These are phyloP conservation scores for Oreohelix idahoensis DNA, from an alignment of 1,140 invertebrate genomes.

Conservation along the genomic window DNA sequence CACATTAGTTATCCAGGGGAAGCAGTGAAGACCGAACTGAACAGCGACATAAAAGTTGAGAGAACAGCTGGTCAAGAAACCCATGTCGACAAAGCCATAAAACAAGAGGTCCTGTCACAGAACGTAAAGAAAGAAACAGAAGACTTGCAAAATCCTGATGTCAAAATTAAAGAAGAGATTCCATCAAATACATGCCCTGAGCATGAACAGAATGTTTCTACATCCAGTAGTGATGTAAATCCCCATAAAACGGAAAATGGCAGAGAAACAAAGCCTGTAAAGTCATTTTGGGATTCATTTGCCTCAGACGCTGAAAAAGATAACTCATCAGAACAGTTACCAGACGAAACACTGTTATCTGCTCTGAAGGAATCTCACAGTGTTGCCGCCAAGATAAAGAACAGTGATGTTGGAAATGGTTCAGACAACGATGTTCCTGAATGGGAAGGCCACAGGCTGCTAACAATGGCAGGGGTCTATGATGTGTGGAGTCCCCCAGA, in stretches of 20 bases:
- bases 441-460: constrained; percentile 79
- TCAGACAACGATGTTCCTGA: constrained; percentile 66
- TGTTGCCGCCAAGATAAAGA: background rate
- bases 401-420: background rate
- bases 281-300: no score
- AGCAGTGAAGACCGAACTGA: background rate
- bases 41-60: background rate
- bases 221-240: background rate
- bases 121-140: background rate
- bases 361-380: background rate
- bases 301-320: background rate
- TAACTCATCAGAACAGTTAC: background rate
- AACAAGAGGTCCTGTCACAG: background rate
- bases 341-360: no score
- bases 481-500: constrained; percentile 78
- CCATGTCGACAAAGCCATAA: background rate
- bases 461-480: constrained; percentile 86
- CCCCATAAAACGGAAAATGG: background rate
- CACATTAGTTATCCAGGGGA: background rate
- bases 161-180: background rate
- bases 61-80: background rate
- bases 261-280: background rate
- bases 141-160: background rate
- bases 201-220: background rate
- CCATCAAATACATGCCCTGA: background rate